Conservation (phyloP, 2,888 invertebrate genomes). For the Cancer borealis region DNA sequence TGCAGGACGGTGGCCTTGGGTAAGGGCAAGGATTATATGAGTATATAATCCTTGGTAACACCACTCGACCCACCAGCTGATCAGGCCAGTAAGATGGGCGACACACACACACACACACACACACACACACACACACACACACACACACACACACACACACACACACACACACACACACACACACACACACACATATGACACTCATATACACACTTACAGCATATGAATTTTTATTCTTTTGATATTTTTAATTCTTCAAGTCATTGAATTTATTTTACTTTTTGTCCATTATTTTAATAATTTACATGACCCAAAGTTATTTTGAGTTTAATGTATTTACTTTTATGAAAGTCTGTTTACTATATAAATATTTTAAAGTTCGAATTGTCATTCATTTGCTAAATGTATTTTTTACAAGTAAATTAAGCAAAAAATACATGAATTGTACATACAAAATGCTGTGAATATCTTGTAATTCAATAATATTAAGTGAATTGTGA, state of each 20-base stretch:
- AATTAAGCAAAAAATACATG: no score
- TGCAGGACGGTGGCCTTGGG: constrained; percentile 73
- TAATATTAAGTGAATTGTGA: neutral
- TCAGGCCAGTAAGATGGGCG: neutral
- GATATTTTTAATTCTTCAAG: neutral
- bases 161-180: neutral
- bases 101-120: constrained; percentile 18
- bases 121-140: constrained; percentile 29
- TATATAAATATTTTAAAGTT: neutral
- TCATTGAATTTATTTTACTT: neutral
- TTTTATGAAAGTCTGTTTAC: neutral
- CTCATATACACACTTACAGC: neutral
- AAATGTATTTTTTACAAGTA: neutral
- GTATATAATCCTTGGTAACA: neutral
- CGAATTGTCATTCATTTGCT: neutral
- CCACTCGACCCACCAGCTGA: neutral
- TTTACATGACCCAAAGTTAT: neutral
- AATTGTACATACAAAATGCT: neutral
- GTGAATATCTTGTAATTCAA: neutral
- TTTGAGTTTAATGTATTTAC: neutral
- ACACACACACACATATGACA: no score
- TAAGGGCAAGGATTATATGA: constrained; percentile 53
- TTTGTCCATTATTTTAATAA: neutral
- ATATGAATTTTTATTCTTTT: neutral
- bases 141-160: neutral